Evolutionary conservation across 1,140 invertebrate genomes (phyloP).

Genomic region (Zaprionus nigranus): DNA sequence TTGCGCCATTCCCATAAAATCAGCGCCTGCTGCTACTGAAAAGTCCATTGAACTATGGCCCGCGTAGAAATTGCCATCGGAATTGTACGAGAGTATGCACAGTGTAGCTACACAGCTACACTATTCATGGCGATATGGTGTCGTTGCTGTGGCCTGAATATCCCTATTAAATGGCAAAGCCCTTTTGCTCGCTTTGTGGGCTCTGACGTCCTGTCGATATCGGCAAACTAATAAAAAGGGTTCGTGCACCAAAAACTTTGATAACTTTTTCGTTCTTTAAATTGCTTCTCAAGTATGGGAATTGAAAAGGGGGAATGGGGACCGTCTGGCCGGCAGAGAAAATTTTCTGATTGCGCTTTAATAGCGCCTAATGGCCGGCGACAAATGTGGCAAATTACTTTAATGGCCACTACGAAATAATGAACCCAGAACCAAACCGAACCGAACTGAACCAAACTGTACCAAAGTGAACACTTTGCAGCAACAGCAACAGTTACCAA

Average conservation of each 20-base stretch:
- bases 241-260: slow-evolving; percentile 52
- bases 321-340: slow-evolving; percentile 4
- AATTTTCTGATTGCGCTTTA: slow-evolving; percentile 75
- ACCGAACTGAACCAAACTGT: slow-evolving; percentile 19
- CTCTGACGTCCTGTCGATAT: slow-evolving; percentile 44
- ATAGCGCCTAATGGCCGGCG: slow-evolving; percentile 76
- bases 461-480: slow-evolving; percentile 39
- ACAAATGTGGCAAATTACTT: slow-evolving; percentile 82
- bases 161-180: slow-evolving; percentile 48
- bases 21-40: slow-evolving; percentile 29
- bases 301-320: neutral
- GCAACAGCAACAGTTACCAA: slow-evolving; percentile 38
- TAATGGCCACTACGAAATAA: slow-evolving; percentile 74
- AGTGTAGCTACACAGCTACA: slow-evolving; percentile 32
- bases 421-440: slow-evolving; percentile 51
- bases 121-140: slow-evolving; percentile 22
- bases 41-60: slow-evolving; percentile 66
- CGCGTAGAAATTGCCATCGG: neutral
- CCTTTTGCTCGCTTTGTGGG: neutral
- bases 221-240: slow-evolving; percentile 74
- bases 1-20: slow-evolving; percentile 34
- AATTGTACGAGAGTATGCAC: slow-evolving; percentile 7
- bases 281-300: slow-evolving; percentile 70
- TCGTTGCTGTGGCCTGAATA: slow-evolving; percentile 56
- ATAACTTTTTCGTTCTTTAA: slow-evolving; percentile 63